Evolutionary conservation across 2,113 vertebrate species (phyloP).

Genomic region (Ceuthmochares aereus): DNA sequence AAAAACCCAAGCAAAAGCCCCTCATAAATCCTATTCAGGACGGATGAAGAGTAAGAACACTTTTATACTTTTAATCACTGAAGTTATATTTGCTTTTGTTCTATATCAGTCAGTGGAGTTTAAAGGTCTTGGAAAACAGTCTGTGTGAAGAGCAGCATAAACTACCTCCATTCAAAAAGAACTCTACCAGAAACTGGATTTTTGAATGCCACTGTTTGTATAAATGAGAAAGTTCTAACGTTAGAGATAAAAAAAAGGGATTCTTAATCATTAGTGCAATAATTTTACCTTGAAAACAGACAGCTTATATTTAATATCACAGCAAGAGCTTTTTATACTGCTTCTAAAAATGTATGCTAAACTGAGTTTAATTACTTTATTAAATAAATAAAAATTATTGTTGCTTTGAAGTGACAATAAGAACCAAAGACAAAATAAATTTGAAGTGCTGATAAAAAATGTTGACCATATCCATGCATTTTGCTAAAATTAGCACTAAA

Average conservation of each 20-base stretch:
- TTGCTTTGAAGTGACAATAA: neutral
- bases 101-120: neutral
- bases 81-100: neutral
- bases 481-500: slow-evolving; percentile 22
- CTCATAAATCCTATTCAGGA: neutral
- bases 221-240: neutral
- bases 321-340: slow-evolving; percentile 20
- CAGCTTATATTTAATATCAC: neutral
- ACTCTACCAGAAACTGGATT: neutral
- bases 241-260: neutral
- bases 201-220: neutral
- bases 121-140: neutral
- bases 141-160: neutral
- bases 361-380: slow-evolving; percentile 10
- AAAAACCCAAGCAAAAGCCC: neutral
- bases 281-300: slow-evolving; percentile 17
- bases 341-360: slow-evolving; percentile 15
- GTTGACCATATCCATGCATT: slow-evolving; percentile 18
- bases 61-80: neutral
- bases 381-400: slow-evolving; percentile 14
- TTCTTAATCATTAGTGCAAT: neutral
- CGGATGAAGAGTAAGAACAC: neutral
- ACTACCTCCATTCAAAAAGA: neutral
- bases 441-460: slow-evolving; percentile 1
- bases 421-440: slow-evolving; percentile 14